Conservation (phyloP, 2,888 invertebrate species). For the Andricus quercusramuli region DNA sequence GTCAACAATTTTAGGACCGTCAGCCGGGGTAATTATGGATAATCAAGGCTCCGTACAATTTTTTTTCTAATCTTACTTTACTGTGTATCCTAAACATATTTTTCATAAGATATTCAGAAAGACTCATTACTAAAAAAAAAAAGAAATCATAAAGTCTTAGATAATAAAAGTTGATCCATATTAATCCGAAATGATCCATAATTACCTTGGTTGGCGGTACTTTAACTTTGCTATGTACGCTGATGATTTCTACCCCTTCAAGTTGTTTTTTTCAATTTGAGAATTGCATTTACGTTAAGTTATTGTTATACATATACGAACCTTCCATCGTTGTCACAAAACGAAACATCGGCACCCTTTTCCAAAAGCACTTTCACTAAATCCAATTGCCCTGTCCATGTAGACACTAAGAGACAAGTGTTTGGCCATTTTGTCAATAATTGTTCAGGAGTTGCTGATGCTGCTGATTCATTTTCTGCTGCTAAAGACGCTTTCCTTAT, state of each 20-base stretch:
- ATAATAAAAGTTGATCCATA: no score
- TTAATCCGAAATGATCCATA: no score
- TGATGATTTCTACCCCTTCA: no score
- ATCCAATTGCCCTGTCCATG: constrained; percentile 83
- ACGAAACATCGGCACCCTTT: constrained; percentile 83
- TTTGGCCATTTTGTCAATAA: constrained; percentile 78
- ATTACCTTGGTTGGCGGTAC: no score
- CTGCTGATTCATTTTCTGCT: constrained; percentile 65
- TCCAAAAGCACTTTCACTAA: constrained; percentile 81
- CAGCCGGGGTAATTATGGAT: no score
- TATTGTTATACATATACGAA: constrained; percentile 75
- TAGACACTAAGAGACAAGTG: constrained; percentile 82
- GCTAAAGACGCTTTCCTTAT: constrained; percentile 63
- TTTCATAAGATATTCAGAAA: no score
- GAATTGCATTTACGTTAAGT: constrained; percentile 39
- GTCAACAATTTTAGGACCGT: background rate
- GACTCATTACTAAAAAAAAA: no score
- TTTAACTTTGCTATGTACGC: background rate
- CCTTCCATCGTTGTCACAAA: constrained; percentile 85
- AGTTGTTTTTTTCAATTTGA: no score
- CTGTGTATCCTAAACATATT: no score
- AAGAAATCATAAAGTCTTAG: no score
- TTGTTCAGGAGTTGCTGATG: constrained; percentile 75
- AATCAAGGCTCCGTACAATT: no score
- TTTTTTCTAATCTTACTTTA: no score